Evolutionary conservation across 2,888 invertebrate genomes (phyloP).

Genomic region (Anthoptus insignis): DNA sequence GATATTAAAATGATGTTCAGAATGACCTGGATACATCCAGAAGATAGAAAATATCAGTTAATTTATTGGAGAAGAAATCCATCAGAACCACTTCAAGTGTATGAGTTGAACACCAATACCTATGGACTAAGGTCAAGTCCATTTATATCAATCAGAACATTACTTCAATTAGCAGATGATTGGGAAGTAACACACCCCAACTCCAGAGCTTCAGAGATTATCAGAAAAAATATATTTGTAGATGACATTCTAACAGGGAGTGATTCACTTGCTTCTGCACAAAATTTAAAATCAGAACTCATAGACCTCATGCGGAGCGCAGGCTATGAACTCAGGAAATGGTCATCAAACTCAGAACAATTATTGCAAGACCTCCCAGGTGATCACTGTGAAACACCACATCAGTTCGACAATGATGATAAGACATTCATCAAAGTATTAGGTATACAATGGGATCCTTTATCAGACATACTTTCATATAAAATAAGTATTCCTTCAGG

Average conservation of each 20-base stretch:
- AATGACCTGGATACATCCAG: slow-evolving; percentile 27
- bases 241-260: slow-evolving; percentile 4
- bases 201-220: not conserved
- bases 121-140: slow-evolving; percentile 14
- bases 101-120: slow-evolving; percentile 15
- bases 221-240: slow-evolving; percentile 2
- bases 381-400: not conserved
- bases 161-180: slow-evolving; percentile 9
- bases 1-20: slow-evolving; percentile 37
- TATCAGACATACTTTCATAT: slow-evolving; percentile 11
- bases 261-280: not conserved
- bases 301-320: slow-evolving; percentile 1
- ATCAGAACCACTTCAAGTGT: slow-evolving; percentile 4
- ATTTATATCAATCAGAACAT: slow-evolving; percentile 2
- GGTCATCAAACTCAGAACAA: not conserved
- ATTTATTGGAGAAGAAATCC: slow-evolving; percentile 18
- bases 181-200: not conserved
- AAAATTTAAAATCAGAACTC: not conserved
- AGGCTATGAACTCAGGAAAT: slow-evolving; percentile 21
- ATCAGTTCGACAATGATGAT: slow-evolving; percentile 14
- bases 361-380: slow-evolving; percentile 1
- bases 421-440: slow-evolving; percentile 13
- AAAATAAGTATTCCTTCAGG: not conserved
- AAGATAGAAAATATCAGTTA: slow-evolving; percentile 27
- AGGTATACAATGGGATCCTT: slow-evolving; percentile 16